Evolutionary conservation across 2,797 vertebrate species (phyloP).

Genomic region (Sandelia bainsii): DNA sequence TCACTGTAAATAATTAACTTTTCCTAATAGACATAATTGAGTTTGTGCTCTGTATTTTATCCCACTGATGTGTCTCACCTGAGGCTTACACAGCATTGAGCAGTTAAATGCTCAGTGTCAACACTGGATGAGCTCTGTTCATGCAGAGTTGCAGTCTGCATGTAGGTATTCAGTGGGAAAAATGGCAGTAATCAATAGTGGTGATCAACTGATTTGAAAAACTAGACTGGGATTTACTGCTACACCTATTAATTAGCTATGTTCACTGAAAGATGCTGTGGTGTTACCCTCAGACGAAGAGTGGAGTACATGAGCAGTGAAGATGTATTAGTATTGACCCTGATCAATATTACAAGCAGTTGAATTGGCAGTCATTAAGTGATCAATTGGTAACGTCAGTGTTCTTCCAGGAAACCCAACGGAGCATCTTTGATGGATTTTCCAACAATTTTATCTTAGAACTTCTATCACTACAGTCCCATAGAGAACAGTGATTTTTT

Average conservation of each 20-base stretch:
- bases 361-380: slow-evolving; percentile 12
- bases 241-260: neutral
- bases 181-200: neutral
- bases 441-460: neutral
- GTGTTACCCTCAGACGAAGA: neutral
- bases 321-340: slow-evolving; percentile 23
- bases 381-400: neutral
- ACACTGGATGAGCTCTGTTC: too few species aligned
- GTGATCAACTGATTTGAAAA: too few species aligned
- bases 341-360: slow-evolving; percentile 31
- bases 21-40: neutral
- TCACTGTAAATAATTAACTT: neutral
- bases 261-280: neutral
- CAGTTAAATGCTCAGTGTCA: too few species aligned
- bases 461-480: neutral
- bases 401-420: neutral
- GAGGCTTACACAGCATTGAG: too few species aligned
- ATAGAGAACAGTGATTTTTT: neutral
- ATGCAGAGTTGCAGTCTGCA: too few species aligned
- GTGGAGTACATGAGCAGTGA: slow-evolving; percentile 19
- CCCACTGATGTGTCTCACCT: too few species aligned
- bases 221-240: neutral
- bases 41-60: neutral
- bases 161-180: too few species aligned
- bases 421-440: neutral